These are phyloP conservation scores for Anhinga rufa DNA, from an alignment of 2,113 vertebrate species.

Conservation along the genomic window DNA sequence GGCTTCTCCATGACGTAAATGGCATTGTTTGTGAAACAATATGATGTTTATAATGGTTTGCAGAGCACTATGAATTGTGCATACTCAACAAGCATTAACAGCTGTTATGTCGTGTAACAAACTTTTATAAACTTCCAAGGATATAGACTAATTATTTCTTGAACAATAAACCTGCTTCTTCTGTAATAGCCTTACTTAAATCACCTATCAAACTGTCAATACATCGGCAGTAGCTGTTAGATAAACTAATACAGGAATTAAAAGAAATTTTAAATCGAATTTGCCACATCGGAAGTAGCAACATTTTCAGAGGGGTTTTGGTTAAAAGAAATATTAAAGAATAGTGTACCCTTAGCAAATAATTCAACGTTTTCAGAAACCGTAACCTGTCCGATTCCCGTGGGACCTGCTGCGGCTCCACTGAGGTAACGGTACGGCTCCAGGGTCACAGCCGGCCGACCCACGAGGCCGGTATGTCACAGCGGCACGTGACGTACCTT, in stretches of 20 bases:
- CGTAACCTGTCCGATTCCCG: no score
- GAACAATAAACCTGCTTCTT: background rate
- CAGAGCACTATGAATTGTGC: background rate
- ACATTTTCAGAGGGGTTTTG: background rate
- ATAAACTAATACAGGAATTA: background rate
- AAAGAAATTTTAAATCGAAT: background rate
- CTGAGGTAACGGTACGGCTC: background rate
- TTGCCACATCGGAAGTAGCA: background rate
- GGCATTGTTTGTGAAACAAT: slow-evolving; percentile 31
- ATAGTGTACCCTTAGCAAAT: background rate
- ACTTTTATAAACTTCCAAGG: background rate
- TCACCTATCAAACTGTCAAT: background rate
- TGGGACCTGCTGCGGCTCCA: background rate
- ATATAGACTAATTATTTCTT: background rate
- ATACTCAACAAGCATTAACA: background rate
- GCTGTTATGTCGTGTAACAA: background rate
- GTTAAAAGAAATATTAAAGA: background rate
- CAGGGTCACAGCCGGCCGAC: background rate
- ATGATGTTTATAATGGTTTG: background rate
- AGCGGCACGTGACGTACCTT: fast-evolving
- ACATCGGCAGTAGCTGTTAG: background rate
- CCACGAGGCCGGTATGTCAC: background rate
- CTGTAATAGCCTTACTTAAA: background rate
- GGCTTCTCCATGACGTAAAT: background rate
- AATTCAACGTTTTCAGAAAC: background rate